Conservation (phyloP, 2,113 vertebrate genomes). For the Oenanthe oenanthe region DNA sequence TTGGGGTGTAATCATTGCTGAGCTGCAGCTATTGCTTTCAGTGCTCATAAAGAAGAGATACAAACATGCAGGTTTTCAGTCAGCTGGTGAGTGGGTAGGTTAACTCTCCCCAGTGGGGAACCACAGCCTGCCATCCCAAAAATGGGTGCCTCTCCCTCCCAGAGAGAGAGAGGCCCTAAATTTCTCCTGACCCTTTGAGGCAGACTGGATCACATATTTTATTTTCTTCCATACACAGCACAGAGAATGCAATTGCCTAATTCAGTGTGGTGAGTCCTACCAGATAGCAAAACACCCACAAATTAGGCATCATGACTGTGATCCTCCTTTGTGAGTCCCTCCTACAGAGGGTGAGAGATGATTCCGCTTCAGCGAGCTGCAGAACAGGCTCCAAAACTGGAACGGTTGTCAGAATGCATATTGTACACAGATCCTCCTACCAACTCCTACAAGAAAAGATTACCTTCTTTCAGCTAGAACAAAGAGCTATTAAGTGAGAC, state of each 20-base stretch:
- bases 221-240: not conserved
- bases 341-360: not conserved
- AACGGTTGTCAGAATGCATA: not conserved
- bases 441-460: constrained; percentile 28
- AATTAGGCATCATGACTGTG: not conserved
- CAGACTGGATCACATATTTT: fast-evolving
- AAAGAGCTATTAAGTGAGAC: constrained; percentile 43
- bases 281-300: not conserved
- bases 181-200: not conserved
- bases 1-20: not conserved
- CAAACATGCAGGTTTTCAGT: not conserved
- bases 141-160: not conserved
- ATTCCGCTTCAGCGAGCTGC: not conserved
- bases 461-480: constrained; percentile 41
- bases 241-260: not conserved
- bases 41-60: not conserved
- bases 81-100: not conserved
- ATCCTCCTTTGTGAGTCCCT: not conserved
- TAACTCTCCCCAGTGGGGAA: not conserved
- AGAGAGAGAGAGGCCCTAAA: not conserved
- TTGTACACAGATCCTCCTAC: constrained; percentile 26
- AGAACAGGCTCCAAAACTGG: not conserved
- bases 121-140: not conserved
- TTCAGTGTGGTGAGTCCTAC: not conserved
- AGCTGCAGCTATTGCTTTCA: not conserved